Evolutionary conservation across 2,113 vertebrate genomes (phyloP).

Genomic region (Clinocottus analis): DNA sequence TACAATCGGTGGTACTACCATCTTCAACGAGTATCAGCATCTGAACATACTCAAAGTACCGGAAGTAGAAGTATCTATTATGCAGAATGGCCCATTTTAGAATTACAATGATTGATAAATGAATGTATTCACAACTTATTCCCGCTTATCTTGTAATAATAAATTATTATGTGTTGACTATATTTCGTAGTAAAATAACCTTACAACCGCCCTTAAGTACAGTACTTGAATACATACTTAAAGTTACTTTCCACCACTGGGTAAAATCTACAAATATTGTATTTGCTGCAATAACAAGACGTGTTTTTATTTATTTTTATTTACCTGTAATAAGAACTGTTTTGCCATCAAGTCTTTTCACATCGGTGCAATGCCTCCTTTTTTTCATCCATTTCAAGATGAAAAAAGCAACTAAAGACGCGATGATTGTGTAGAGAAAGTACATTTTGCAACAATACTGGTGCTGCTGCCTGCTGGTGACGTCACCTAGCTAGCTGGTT

Average conservation of each 20-base stretch:
- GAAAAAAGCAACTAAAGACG: constrained; percentile 77
- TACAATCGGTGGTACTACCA: not conserved
- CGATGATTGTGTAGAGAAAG: constrained; percentile 76
- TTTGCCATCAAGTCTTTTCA: constrained; percentile 85
- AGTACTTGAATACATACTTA: not conserved
- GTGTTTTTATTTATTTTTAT: not conserved
- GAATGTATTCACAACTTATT: not conserved
- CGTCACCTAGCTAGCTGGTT: constrained; percentile 36
- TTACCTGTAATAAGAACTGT: constrained; percentile 86
- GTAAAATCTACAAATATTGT: not conserved
- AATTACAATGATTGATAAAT: too few relatives aligned
- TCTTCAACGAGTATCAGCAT: not conserved
- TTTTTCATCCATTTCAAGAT: constrained; percentile 84
- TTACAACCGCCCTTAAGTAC: too few relatives aligned
- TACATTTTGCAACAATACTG: constrained; percentile 73
- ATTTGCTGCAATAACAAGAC: not conserved
- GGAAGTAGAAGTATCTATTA: not conserved
- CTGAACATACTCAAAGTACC: not conserved
- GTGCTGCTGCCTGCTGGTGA: constrained; percentile 9
- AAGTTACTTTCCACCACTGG: not conserved
- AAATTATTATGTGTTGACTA: not conserved
- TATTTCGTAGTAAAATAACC: not conserved
- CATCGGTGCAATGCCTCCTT: constrained; percentile 79
- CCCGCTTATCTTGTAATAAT: not conserved
- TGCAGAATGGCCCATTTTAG: not conserved